phyloP scores from a whole-genome alignment of 2,113 vertebrate genomes.

The Melozone crissalis region DNA sequence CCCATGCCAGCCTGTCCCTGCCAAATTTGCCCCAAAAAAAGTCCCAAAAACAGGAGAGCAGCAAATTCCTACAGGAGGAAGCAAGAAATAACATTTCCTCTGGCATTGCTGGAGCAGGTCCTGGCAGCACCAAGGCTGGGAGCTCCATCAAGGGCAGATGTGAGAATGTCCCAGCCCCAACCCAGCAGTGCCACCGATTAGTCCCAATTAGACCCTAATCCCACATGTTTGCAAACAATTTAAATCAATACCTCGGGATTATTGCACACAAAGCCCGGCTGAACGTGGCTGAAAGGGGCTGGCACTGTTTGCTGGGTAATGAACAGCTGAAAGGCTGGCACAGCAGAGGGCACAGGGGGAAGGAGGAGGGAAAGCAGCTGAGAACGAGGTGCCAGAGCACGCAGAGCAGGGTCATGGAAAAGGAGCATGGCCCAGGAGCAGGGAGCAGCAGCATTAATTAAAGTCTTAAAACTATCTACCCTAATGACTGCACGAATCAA shows the following conservation, averaged over 20 bases:
- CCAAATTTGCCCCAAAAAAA: not conserved
- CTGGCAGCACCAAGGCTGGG: not conserved
- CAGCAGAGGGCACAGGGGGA: not conserved
- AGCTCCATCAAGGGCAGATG: not conserved
- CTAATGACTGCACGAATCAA: too few species aligned
- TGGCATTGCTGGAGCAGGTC: not conserved
- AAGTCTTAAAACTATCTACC: too few species aligned
- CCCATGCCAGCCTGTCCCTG: not conserved
- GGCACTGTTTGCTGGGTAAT: not conserved
- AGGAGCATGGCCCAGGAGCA: not conserved
- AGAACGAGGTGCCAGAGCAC: accelerated
- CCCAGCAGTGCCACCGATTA: not conserved
- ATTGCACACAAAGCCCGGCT: not conserved
- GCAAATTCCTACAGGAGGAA: not conserved
- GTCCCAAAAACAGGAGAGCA: not conserved
- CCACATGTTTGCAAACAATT: not conserved
- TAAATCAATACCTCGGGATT: not conserved
- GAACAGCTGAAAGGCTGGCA: not conserved
- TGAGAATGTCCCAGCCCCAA: accelerated
- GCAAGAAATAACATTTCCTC: not conserved
- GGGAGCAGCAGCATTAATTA: not conserved
- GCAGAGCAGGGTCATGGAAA: not conserved
- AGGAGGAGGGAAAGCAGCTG: not conserved
- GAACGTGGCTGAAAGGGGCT: not conserved
- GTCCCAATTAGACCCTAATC: not conserved